Conservation (phyloP, 2,797 vertebrate species). For the Acrossocheilus fasciatus region DNA sequence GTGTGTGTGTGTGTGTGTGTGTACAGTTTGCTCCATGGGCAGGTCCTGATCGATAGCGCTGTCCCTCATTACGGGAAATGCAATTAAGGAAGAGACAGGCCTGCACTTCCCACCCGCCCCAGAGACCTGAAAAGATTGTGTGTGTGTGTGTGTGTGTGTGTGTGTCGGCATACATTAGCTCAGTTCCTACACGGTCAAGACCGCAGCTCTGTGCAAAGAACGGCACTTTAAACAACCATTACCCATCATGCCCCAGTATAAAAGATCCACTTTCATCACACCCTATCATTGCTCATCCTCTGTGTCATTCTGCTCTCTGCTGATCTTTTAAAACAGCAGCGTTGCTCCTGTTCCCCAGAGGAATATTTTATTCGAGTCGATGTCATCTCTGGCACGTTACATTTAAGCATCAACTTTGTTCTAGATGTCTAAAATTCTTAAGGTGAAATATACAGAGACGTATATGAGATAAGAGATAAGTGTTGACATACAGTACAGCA, state of each 20-base stretch:
- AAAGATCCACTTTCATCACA: slow-evolving; percentile 29
- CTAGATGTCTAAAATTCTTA: background rate
- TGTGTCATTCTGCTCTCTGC: slow-evolving; percentile 20
- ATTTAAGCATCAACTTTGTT: background rate
- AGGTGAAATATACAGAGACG: background rate
- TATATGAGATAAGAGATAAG: background rate
- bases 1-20: slow-evolving; percentile 19
- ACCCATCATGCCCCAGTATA: slow-evolving; percentile 25
- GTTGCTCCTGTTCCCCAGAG: background rate
- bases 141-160: background rate
- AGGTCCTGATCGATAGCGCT: slow-evolving; percentile 34
- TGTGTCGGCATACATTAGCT: slow-evolving; percentile 9
- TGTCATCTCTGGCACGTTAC: background rate
- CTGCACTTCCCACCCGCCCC: slow-evolving; percentile 43
- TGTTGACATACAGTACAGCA: background rate
- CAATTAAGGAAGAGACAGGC: slow-evolving; percentile 47
- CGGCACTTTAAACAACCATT: slow-evolving; percentile 29
- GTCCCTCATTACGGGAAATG: slow-evolving; percentile 44
- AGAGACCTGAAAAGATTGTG: slow-evolving; percentile 26
- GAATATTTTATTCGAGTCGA: background rate
- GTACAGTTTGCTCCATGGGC: background rate
- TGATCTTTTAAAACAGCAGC: background rate
- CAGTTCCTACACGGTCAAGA: slow-evolving; percentile 9
- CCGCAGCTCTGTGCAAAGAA: background rate
- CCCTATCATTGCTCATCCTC: background rate